These are phyloP conservation scores for Psittacula echo DNA, from an alignment of 2,797 vertebrate species.

Conservation along the genomic window DNA sequence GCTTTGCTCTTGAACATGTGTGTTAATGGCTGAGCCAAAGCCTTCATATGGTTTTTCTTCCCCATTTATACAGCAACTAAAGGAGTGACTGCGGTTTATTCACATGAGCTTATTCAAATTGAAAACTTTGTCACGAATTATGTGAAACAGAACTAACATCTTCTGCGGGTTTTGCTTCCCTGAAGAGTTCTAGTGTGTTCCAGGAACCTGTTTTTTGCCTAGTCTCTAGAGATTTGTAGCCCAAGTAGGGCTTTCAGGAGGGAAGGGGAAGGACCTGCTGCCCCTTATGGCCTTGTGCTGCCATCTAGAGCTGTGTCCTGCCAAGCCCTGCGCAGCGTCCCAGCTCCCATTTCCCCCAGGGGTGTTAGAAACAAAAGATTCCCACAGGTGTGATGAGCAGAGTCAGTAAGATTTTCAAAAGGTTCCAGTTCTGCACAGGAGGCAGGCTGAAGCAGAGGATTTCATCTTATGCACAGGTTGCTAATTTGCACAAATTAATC, in stretches of 20 bases:
- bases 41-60: neutral
- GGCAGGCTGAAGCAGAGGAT: neutral
- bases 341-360: neutral
- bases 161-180: neutral
- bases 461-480: fast-evolving
- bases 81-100: neutral
- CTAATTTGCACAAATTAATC: fast-evolving
- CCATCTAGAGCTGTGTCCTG: neutral
- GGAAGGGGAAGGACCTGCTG: neutral
- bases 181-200: neutral
- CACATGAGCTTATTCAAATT: neutral
- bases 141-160: neutral
- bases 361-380: neutral
- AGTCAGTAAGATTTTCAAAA: too few species aligned
- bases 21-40: neutral
- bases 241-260: fast-evolving
- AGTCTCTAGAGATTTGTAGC: neutral
- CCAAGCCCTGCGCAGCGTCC: neutral
- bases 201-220: fast-evolving
- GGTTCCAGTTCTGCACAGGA: fast-evolving
- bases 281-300: conserved; percentile 31
- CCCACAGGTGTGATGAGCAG: neutral
- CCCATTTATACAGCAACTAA: neutral
- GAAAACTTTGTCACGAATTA: neutral
- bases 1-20: neutral